Conservation (phyloP, 2,888 invertebrate species). For the Mesorhabditis sp. region DNA sequence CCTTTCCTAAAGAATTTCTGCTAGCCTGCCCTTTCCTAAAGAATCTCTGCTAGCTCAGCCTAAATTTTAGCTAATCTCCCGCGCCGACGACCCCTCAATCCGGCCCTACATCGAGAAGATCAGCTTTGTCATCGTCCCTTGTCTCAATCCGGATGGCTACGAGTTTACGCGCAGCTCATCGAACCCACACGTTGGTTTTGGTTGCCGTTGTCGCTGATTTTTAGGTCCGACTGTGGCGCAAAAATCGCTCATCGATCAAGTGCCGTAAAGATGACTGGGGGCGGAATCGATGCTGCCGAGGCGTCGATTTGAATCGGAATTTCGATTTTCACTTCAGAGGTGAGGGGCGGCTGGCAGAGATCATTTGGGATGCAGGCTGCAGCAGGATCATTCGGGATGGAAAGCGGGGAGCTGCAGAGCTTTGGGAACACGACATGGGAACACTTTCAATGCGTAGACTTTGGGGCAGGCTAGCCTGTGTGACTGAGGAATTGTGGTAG, state of each 20-base stretch:
- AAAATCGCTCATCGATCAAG: constrained; percentile 52
- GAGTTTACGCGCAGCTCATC: constrained; percentile 51
- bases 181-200: constrained; percentile 36
- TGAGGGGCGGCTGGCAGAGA: constrained; percentile 5
- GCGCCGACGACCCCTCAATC: constrained; percentile 44
- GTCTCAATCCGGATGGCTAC: constrained; percentile 55
- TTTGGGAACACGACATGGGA: neutral
- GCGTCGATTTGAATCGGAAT: constrained; percentile 57
- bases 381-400: no score
- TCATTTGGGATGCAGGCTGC: no score
- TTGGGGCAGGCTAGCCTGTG: neutral
- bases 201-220: constrained; percentile 5
- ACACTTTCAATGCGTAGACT: neutral
- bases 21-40: neutral
- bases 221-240: constrained; percentile 55
- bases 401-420: neutral
- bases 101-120: constrained; percentile 45
- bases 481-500: no score
- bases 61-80: constrained; percentile 44
- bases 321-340: constrained; percentile 57
- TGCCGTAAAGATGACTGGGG: constrained; percentile 51
- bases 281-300: constrained; percentile 52
- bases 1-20: neutral
- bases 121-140: constrained; percentile 53
- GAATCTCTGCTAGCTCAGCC: neutral